A percentile compares a stretch with the other conserved stretches of the same genome.
These are phyloP conservation scores for Campoletis sonorensis DNA, from an alignment of 1,140 invertebrate genomes.

Conservation along the genomic window DNA sequence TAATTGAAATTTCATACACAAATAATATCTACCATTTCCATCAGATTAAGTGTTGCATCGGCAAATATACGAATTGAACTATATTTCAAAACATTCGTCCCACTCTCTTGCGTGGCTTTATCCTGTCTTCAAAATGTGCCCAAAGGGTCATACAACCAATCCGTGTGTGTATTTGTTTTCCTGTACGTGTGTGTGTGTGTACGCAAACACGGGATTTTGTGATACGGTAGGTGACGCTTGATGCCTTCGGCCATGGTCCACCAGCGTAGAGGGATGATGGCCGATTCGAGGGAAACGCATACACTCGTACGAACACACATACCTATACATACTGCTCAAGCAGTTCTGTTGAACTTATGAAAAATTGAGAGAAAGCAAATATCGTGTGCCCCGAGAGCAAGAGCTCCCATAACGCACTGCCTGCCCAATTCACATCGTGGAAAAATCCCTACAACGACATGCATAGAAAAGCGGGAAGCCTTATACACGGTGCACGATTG, in stretches of 20 bases:
- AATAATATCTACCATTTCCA: too few relatives aligned
- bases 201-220: background rate
- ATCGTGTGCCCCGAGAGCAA: conserved; percentile 31
- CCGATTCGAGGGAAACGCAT: background rate
- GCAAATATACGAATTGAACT: conserved; percentile 8
- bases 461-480: too few relatives aligned
- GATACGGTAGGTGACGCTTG: background rate
- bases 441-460: background rate
- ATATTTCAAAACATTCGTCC: background rate
- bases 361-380: conserved; percentile 49
- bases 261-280: background rate
- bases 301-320: too few relatives aligned
- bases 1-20: too few relatives aligned
- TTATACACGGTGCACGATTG: too few relatives aligned
- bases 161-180: too few relatives aligned
- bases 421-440: conserved; percentile 20
- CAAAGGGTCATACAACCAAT: background rate
- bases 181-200: background rate
- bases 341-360: conserved; percentile 32
- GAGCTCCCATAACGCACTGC: conserved; percentile 15
- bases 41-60: background rate
- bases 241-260: background rate
- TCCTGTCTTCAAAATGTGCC: background rate
- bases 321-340: background rate
- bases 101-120: background rate